Base-by-base conservation (phyloP, 2,888 invertebrate species). In the Crepidodera aurea region DNA sequence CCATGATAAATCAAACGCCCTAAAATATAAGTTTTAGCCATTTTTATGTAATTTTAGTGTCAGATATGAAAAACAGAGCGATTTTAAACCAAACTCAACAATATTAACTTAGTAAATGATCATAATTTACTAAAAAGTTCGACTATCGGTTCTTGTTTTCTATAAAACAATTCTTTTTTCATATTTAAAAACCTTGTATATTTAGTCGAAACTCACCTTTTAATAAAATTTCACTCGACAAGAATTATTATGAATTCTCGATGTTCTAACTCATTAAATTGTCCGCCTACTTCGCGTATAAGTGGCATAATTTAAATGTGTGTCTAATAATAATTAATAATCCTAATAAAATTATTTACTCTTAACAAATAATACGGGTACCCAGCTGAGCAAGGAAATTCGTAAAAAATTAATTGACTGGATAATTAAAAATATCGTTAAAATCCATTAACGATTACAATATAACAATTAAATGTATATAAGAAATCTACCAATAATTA, bases 361-460 rank as follows among this genome's bases (percentile, higher is more conserved):
- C 46, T 60, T 29, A 27, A 29, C 22, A 51, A 44, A 32, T 42
- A 53, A 60, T 60, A 60, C 53, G 60, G 60, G 60, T 54, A 60
- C 60, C 60, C 60, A 60, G 60, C 48, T 60, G 53, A 18, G 59
- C 40, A 19, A 8, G 51, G 51, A 59, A 59, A 59, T 51, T 59
- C 51, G 51, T 44, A 51, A 51, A 51, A 44, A 59, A 57, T 57
- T 44, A 59, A 51, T 59, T 40, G 51, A 55, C 29, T 32, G 12
- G 16, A 29, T 59, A 51, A 59, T 59, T 59, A 59, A 59, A 48
- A 59, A 51, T 55, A 55, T 32, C 54, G 54, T 55, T 55, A 40
- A 39, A 53, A 16, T 12, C 27, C 27, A 16, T 40, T 2, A 2
- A 18, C 10, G 8, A 3, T 10, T 18, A 40, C 15, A 18, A 32